A percentile compares a stretch with the other conserved stretches of the same genome.
Conservation (phyloP, 2,888 invertebrate genomes). For the Griposia aprilina region DNA sequence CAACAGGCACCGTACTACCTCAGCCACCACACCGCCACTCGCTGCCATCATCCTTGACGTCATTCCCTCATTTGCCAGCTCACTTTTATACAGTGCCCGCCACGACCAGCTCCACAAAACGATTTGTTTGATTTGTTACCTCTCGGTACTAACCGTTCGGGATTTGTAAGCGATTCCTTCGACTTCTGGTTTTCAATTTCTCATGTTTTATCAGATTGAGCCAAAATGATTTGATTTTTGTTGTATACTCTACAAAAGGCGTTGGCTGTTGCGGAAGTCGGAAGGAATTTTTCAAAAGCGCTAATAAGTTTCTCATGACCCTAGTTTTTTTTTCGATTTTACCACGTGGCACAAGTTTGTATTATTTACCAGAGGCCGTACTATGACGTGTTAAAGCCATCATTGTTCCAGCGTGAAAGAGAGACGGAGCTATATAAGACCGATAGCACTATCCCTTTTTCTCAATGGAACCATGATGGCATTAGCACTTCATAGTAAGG, state of each 20-base stretch:
- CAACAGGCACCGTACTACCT: conserved; percentile 8
- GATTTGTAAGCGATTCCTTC: neutral
- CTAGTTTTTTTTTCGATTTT: neutral
- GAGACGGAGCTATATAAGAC: too few species aligned
- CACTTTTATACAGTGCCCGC: conserved; percentile 20
- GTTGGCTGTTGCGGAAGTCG: neutral
- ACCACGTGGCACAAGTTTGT: neutral
- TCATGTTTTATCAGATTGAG: neutral
- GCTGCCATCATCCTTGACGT: conserved; percentile 41
- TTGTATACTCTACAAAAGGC: neutral
- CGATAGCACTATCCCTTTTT: too few species aligned
- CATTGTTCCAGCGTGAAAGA: too few species aligned
- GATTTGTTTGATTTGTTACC: conserved; percentile 31
- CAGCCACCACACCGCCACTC: neutral
- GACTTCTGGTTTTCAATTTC: neutral
- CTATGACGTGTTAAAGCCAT: too few species aligned
- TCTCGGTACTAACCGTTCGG: neutral
- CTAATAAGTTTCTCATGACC: neutral
- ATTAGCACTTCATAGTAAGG: too few species aligned
- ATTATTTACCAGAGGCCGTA: neutral
- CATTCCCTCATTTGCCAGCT: conserved; percentile 38
- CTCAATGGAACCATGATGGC: too few species aligned
- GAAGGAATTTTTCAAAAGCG: neutral
- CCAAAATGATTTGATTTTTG: neutral
- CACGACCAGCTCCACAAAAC: conserved; percentile 8